Evolutionary conservation across 2,888 invertebrate genomes (phyloP), one percentile per base, ranked within the genome.

Genomic region (Leptogaster cylindrica): DNA sequence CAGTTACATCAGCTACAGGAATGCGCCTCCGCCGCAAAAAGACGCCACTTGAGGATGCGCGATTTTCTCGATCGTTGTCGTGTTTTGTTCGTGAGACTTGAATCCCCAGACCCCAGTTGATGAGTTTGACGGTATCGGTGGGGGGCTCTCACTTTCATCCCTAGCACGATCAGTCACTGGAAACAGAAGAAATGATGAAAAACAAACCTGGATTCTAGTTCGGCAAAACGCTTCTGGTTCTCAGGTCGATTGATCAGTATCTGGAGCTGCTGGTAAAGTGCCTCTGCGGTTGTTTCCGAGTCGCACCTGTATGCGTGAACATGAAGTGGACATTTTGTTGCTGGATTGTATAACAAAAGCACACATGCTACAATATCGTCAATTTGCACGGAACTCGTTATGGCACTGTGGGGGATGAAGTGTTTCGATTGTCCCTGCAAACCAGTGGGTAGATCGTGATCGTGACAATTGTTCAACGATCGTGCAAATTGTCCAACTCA

Each of bases 271-370:
- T 89, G 87, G 77, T 90, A 90, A 68, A 98, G 85, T 77, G 94
- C 86, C 70, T 91, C 88, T 0, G 97, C 97, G 16, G 97, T 97
- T 77, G 94, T 92, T 71, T 94, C 89, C 7, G 94, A 94, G 80
- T 97, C 97, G 79, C 94, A 96, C 82, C 96, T 88, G 78, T 88
- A 97, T 64, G 95, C 96, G 79, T 98, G 97, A 2, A 96, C 95
- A 78, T 97, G 97, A 23, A 97, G 89, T 0, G 96, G 96, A 78
- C 95, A 94, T 73, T 93, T 91, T 6, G 96, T 96, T 66, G 93
- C 89, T 0, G 97, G 96, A 83, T 97, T 97, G 79, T 93, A 95
- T 1, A 97, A 87, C 50, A 97, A 84, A 71, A 97, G 86, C 66
- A 97, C 95, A 74, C 94, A 94, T 1, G 95, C 94, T 46, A 97